Base-by-base conservation (phyloP, 30 jellyfish, hydroid and myxozoan species). In the Pseudorhiza aurosa region DNA sequence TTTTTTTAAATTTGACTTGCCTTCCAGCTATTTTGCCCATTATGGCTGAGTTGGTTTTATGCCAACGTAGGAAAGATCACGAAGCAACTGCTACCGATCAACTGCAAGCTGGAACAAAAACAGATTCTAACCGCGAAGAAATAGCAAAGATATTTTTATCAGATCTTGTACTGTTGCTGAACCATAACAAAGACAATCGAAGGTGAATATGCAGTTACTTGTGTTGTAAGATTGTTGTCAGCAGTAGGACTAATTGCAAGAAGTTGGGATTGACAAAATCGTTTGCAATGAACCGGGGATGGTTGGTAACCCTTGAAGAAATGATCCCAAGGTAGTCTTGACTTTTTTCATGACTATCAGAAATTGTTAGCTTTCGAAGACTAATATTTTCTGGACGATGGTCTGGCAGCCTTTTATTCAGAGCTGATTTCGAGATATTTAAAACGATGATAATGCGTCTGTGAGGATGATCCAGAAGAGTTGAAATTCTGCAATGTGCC, bases 1-100 rank as follows among this genome's bases (percentile, higher is more conserved):
- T 26, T 35, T 57, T 2, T 29, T 35, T 8, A 22, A 4, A 4
- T 17, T n/a, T n/a, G n/a, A n/a, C n/a, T n/a, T n/a, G n/a, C 19
- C 15, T 59, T 77, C 18, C 65, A 93, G 98, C 98, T 2, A 84
- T 93, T 42, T 65, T 93, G 72, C 98, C 98, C 22, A 77, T 93
- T 44, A 87, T 93, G 25, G 96, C 83, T 6, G 71, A 68, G 17
- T 93, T 93, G 22, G 22, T 93, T 7, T 57, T 91, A 47, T 35
- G 68, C 33, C 64, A 72, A 22, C 84, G 88, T 22, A 33, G 64
- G 22, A 46, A 81, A 24, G 46, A 72, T 7, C 8, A 11, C 26
- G 64, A 46, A n/a, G 49, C 62, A 64, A 33, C 55, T 1, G 69
- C 30, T 12, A 1, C 71, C 6, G 60, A 72, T 17, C 46, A 58